Percentiles rank a stretch among this genome's conserved stretches.
These are phyloP conservation scores for Tipula confusa DNA, from an alignment of 2,888 invertebrate species.

Conservation along the genomic window DNA sequence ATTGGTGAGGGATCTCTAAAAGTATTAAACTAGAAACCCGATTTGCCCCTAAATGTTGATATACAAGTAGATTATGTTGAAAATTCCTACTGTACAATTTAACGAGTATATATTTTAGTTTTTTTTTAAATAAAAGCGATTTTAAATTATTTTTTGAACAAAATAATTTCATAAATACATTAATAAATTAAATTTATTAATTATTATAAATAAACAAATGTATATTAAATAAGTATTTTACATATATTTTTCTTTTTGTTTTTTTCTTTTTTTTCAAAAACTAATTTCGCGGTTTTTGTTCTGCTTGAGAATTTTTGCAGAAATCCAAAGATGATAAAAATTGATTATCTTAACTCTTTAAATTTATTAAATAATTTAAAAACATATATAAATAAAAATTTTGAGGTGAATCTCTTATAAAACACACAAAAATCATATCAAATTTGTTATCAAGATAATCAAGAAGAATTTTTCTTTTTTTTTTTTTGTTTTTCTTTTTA, in stretches of 20 bases:
- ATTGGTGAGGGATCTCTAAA: no score
- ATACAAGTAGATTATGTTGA: neutral
- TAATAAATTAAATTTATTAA: conserved; percentile 13
- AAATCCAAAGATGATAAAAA: conserved; percentile 34
- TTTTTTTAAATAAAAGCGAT: neutral
- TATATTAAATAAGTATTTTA: conserved; percentile 32
- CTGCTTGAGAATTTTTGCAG: conserved; percentile 50
- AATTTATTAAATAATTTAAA: conserved; percentile 21
- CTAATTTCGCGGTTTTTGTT: conserved; percentile 50
- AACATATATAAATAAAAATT: conserved; percentile 4
- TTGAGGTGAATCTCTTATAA: conserved; percentile 7
- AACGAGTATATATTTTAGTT: neutral
- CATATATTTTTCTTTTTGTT: conserved; percentile 25
- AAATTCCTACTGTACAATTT: neutral
- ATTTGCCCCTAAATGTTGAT: neutral
- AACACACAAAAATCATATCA: neutral
- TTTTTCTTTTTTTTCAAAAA: conserved; percentile 39
- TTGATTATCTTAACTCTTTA: neutral
- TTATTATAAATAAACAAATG: conserved; percentile 32
- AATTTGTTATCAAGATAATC: conserved; percentile 25
- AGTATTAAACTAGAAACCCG: no score
- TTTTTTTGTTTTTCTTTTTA: conserved; percentile 15
- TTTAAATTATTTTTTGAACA: neutral
- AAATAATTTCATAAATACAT: conserved; percentile 31
- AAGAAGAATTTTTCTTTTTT: conserved; percentile 25